These are phyloP conservation scores for Drosophila burlai DNA, from an alignment of 1,140 invertebrate genomes.

Conservation along the genomic window DNA sequence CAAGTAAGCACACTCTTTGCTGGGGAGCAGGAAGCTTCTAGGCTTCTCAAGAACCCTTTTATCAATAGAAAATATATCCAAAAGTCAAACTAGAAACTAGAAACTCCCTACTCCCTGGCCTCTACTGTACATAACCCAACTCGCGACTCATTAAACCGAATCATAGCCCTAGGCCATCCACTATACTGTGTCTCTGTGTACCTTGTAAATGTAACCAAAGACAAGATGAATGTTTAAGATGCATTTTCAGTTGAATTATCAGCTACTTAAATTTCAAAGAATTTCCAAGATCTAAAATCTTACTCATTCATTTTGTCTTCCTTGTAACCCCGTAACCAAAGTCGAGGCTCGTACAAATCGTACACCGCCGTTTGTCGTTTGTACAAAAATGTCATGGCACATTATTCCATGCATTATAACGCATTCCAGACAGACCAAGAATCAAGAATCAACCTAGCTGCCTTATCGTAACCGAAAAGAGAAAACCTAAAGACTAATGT, in stretches of 20 bases:
- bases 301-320: neutral
- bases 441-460: conserved; percentile 24
- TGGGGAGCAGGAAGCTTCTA: neutral
- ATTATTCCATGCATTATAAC: conserved; percentile 37
- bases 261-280: neutral
- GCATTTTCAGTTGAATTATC: neutral
- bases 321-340: conserved; percentile 18
- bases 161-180: conserved; percentile 29
- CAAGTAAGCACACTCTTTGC: neutral
- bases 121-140: conserved; percentile 28
- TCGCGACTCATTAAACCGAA: conserved; percentile 33
- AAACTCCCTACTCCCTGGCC: neutral
- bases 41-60: neutral
- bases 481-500: conserved; percentile 1
- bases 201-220: conserved; percentile 30
- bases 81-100: neutral
- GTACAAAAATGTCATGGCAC: conserved; percentile 53
- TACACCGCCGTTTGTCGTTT: conserved; percentile 33
- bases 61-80: too few relatives aligned
- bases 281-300: neutral
- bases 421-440: conserved; percentile 38
- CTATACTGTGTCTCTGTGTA: conserved; percentile 34
- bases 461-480: neutral
- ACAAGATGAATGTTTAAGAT: neutral
- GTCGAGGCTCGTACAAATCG: conserved; percentile 25